Evolutionary conservation across 2,888 invertebrate genomes (phyloP).

Genomic region (Bedellia somnulentella): DNA sequence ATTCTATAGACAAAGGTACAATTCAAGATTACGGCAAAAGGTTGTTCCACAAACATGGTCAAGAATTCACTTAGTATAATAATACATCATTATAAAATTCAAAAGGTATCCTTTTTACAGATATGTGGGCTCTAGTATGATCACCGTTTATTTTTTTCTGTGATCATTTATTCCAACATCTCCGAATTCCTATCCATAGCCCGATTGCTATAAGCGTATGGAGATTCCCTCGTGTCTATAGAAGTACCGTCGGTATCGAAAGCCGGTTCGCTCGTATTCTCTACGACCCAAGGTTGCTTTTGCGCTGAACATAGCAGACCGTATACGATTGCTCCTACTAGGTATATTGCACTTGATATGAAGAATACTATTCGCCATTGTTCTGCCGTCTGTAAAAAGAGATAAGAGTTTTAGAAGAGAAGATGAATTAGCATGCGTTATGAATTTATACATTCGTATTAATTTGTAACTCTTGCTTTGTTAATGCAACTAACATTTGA

Average conservation of each 20-base stretch:
- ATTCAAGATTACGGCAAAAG: no score
- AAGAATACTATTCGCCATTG: conserved; percentile 89
- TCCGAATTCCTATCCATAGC: conserved; percentile 32
- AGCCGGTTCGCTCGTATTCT: conserved; percentile 33
- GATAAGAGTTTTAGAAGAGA: conserved; percentile 9
- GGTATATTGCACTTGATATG: conserved; percentile 79
- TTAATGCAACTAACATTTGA: no score
- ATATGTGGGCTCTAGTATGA: no score
- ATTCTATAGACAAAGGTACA: no score
- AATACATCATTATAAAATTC: no score
- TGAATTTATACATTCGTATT: no score
- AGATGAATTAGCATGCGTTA: background rate
- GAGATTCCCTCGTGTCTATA: conserved; percentile 21
- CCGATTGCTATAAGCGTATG: conserved; percentile 30
- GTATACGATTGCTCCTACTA: conserved; percentile 83
- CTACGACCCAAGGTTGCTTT: conserved; percentile 77
- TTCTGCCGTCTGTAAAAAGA: conserved; percentile 61
- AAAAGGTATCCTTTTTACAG: no score
- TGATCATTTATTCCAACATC: no score
- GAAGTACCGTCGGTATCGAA: conserved; percentile 46
- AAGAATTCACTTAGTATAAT: no score
- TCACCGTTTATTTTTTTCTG: no score
- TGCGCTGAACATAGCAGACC: conserved; percentile 77
- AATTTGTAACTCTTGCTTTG: no score
- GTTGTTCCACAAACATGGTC: no score